Evolutionary conservation across 2,797 vertebrate genomes (phyloP), one percentile per base, ranked within the genome.

Genomic region (Sparus aurata): DNA sequence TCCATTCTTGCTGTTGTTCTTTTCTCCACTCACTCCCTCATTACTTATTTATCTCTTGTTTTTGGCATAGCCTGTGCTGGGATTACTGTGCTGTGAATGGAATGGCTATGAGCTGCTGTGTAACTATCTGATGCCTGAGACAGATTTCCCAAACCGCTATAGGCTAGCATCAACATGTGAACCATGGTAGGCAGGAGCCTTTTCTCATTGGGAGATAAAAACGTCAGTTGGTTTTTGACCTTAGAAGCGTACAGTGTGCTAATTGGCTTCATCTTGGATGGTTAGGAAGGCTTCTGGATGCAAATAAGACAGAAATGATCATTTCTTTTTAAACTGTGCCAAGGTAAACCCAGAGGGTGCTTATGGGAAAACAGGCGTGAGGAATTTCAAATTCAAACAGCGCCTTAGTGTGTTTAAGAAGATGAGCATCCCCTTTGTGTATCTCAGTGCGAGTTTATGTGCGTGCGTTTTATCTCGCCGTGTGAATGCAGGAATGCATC

Each of bases 41-140:
- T 92, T 90, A 93, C 81, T 92, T 91, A 92, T 92, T 89, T 90
- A 91, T 81, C 55, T 79, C 75, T 84, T 92, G 82, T 90, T 94
- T 92, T 89, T 84, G 79, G 67, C 82, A 61, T 77, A 30, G 68
- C 46, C 62, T 87, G 74, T 84, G 77, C 41, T 85, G 87, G 87
- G 84, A 90, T 90, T 79, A 77, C 69, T 76, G 47, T 18, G 53
- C 63, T 86, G 80, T 87, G 85, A 84, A 87, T 81, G 54, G 80
- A 93, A 90, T 86, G 62, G 70, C 73, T 86, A 76, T 86, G 74
- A 90, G 85, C 73, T 59, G 65, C 55, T 57, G 49, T 77, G 73
- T 73, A 82, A 65, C 66, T 69, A 68, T 89, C 74, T 62, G 73
- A 77, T 73, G 64, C 71, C 46, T n/a, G 50, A 73, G 34, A 74